Base-by-base conservation (phyloP, 2,888 invertebrate species). In the Nomada fabriciana region DNA sequence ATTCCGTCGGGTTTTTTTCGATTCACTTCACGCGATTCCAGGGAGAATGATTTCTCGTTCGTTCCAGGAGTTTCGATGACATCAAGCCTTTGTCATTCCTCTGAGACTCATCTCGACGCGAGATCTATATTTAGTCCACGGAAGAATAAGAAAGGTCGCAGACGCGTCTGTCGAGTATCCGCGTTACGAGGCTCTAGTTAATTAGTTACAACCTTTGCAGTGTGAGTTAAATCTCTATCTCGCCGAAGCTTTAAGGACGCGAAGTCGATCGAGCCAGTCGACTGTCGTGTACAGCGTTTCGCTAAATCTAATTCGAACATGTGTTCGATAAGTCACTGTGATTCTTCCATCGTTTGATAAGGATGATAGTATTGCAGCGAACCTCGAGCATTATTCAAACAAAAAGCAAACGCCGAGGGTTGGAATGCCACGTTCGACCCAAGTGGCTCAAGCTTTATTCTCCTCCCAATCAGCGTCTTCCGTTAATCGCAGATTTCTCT, bases 271-370 rank as follows among this genome's bases (percentile, higher is more conserved):
- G 63, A 50, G 36, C 63, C 78, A 20, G 42, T 57, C 7, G 67
- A 55, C 74, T 53, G 10, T 59, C 29, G 13, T 13, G 1, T 3
- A 9, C 29, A 60, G 20, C 29, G 29, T 73, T 61, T 67, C 36
- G 55, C 60, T 60, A 52, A 72, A 70, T 57, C 72, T 52, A 65
- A 74, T 71, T 36, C 70, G 59, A 67, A 71, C 78, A 15, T 18
- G 78, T 70, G 65, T 57, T 50, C n/a, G n/a, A 7, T 59, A 65
- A 73, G 76, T 59, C 59, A 47, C 64, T 7, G 69, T 55, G 71
- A 63, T 63, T 29, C 29, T 18, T 23, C 43, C 47, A 25, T 13
- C 13, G 23, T 57, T 23, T 11, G 57, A 59, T 20, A 15, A 43
- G 29, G 20, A n/a, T 29, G 29, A 50, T 50, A 29, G 50, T 60